Base-by-base conservation (phyloP, 2,797 vertebrate species). In the Petrocephalus sullivani region DNA sequence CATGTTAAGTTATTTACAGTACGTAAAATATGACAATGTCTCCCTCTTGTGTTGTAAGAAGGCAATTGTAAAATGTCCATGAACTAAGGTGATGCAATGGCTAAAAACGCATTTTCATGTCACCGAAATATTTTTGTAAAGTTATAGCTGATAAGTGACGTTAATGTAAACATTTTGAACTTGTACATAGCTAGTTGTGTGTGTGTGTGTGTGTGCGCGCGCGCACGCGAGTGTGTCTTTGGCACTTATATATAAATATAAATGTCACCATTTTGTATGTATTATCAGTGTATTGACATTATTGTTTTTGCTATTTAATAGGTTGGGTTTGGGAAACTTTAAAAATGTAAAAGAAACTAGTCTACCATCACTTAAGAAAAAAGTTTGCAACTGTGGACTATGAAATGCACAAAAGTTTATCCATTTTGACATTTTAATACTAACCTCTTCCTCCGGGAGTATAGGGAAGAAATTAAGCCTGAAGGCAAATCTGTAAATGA, bases 21-120 rank as follows among this genome's bases (percentile, higher is more conserved):
- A 9, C 5, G 2, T 88, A 7, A 83, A 87, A 37, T 82, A 41
- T 49, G 78, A 28, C 41, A 60, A 21, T 83, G 78, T 88, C 78
- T 88, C 75, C 87, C 75, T 88, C 87, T 88, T 41, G 37, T 88
- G 87, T 41, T 58, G 14, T 37, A 85, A 53, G 51, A 60, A 85
- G 53, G 84, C 33, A 58, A 85, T 23, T 54, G 14, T 19, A 28
- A 58, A n/a, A 51, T 51, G 46, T 28, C 9, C 19, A 53, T 83
- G 46, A 83, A 21, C 8, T 23, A 83, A 51, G 1, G 9, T 83
- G 23, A 51, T 51, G 49, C 49, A 51, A 3, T 21, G n/a, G n/a
- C 81, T 83, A 49, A 53, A 21, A 28, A 37, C 23, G 8, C 21
- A 53, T 23, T 83, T 83, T 83, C 19, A 82, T 51, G 41, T 83